These are phyloP conservation scores for Drosophila rhopaloa DNA, from an alignment of 1,140 invertebrate genomes.

Conservation along the genomic window DNA sequence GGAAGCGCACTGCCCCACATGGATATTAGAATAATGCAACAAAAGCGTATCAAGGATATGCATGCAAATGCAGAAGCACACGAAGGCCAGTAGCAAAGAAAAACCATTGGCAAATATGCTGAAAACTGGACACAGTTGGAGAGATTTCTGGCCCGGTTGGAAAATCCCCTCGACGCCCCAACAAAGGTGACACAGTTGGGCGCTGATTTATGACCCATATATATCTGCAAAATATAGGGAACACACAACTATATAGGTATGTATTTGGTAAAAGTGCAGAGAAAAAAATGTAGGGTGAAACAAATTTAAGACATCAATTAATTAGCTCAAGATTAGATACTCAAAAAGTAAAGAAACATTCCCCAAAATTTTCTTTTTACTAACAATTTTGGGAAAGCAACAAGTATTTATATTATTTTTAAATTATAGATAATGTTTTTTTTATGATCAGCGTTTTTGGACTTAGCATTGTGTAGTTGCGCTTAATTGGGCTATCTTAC, in stretches of 20 bases:
- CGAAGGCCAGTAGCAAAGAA: constrained; percentile 34
- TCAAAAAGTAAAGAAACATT: too few relatives aligned
- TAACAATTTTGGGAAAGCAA: too few relatives aligned
- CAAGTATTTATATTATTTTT: too few relatives aligned
- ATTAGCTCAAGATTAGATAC: too few relatives aligned
- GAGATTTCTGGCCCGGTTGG: constrained; percentile 10
- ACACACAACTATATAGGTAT: constrained; percentile 21
- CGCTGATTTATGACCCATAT: constrained; percentile 62
- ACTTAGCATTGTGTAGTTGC: too few relatives aligned
- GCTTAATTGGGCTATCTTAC: too few relatives aligned
- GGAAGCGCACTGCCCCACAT: constrained; percentile 29
- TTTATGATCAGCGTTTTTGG: too few relatives aligned
- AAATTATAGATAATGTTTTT: too few relatives aligned
- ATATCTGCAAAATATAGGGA: constrained; percentile 39
- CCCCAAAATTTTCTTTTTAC: too few relatives aligned
- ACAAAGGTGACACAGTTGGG: constrained; percentile 42
- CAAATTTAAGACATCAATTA: too few relatives aligned
- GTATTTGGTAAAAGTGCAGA: constrained; percentile 11
- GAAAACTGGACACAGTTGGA: constrained; percentile 33
- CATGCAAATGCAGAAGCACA: constrained; percentile 52
- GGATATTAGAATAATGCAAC: constrained; percentile 77
- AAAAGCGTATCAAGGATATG: constrained; percentile 58
- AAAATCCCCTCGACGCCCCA: constrained; percentile 6
- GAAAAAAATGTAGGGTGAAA: neutral
- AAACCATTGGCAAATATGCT: constrained; percentile 67